Conservation (phyloP, 2,888 invertebrate species). For the Nycteola revayana region DNA sequence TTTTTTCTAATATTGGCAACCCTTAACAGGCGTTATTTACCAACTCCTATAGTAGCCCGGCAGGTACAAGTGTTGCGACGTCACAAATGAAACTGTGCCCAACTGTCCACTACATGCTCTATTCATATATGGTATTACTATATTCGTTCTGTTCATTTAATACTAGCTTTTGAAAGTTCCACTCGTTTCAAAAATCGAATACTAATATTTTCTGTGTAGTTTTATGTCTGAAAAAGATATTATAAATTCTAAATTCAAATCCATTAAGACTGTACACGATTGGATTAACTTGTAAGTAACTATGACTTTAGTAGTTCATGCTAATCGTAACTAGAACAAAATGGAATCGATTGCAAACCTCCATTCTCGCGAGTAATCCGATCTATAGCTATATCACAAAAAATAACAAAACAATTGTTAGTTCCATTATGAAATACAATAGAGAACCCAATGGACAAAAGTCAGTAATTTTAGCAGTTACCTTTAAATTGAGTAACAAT, state of each 20-base stretch:
- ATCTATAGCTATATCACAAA: conserved; percentile 25
- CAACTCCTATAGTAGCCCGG: conserved; percentile 63
- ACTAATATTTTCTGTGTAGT: too few species aligned
- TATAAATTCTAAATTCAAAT: too few species aligned
- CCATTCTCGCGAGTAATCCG: conserved; percentile 16
- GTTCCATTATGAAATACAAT: conserved; percentile 24
- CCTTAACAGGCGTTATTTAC: conserved; percentile 59
- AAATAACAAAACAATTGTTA: conserved; percentile 23
- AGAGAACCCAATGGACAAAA: conserved; percentile 26
- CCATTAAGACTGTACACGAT: too few species aligned
- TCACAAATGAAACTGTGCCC: conserved; percentile 37
- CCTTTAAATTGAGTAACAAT: conserved; percentile 31
- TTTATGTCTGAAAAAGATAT: too few species aligned
- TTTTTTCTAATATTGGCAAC: too few species aligned
- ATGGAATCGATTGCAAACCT: conserved; percentile 14
- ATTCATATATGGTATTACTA: conserved; percentile 20
- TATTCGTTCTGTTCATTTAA: conserved; percentile 1
- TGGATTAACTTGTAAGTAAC: too few species aligned
- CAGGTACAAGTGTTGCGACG: conserved; percentile 39
- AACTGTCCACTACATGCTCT: conserved; percentile 21
- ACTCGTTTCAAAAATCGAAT: neutral
- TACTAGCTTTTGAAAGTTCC: conserved; percentile 1
- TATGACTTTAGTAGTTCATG: too few species aligned
- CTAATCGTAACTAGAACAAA: conserved; percentile 16
- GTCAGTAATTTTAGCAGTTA: conserved; percentile 20